Conservation (phyloP, 2,113 vertebrate genomes). For the Uropsilus gracilis region DNA sequence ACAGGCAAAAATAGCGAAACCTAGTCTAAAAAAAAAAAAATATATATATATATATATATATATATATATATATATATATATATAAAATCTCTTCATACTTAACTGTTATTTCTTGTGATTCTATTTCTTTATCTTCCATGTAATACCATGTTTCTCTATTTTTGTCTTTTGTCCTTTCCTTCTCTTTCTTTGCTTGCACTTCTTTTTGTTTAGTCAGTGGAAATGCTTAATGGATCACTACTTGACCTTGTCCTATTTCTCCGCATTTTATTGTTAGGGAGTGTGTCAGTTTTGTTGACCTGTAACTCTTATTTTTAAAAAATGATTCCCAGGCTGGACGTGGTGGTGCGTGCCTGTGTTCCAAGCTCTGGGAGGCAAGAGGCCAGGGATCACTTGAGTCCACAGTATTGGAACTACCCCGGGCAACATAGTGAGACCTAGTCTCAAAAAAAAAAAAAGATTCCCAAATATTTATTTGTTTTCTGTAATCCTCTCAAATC, state of each 20-base stretch:
- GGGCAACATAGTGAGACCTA: too few species aligned
- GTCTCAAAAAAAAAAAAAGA: too few species aligned
- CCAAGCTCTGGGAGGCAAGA: too few species aligned
- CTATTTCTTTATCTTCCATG: background rate
- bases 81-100: background rate
- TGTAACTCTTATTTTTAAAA: slow-evolving; percentile 2
- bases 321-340: background rate
- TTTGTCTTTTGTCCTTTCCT: slow-evolving; percentile 12
- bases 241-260: slow-evolving; percentile 32
- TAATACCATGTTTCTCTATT: slow-evolving; percentile 16
- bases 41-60: too few species aligned
- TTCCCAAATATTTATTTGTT: background rate
- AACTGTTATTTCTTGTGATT: background rate
- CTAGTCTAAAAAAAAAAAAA: too few species aligned
- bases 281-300: slow-evolving; percentile 4
- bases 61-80: too few species aligned
- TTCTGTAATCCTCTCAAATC: too few species aligned
- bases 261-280: background rate
- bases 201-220: slow-evolving; percentile 27
- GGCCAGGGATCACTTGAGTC: too few species aligned
- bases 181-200: background rate
- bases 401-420: too few species aligned
- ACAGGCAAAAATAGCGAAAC: too few species aligned
- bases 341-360: too few species aligned
- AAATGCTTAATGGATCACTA: background rate